These are phyloP conservation scores for Byasa hedistus DNA, from an alignment of 2,888 invertebrate species.

Conservation along the genomic window DNA sequence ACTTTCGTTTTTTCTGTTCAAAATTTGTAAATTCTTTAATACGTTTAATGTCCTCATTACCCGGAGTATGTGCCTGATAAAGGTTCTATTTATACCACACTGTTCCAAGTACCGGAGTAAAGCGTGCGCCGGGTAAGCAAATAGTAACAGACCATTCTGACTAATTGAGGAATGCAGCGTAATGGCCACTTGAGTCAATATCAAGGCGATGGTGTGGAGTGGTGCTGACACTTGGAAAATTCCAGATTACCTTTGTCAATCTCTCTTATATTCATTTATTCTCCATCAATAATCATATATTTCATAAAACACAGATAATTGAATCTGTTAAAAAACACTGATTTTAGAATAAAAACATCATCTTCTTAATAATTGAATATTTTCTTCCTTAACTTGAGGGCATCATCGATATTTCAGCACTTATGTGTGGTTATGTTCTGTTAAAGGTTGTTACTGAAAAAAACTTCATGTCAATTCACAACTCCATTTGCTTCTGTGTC, in stretches of 20 bases:
- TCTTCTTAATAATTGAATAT: too few species aligned
- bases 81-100: conserved; percentile 27
- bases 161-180: conserved; percentile 63
- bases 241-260: background rate
- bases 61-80: conserved; percentile 21
- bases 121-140: conserved; percentile 32
- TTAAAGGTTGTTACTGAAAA: too few species aligned
- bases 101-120: conserved; percentile 8
- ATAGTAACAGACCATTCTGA: conserved; percentile 47
- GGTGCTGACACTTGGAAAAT: conserved; percentile 11
- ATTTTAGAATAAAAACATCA: too few species aligned
- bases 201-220: conserved; percentile 33
- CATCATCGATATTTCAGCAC: too few species aligned
- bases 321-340: too few species aligned
- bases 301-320: background rate
- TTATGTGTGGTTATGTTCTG: too few species aligned
- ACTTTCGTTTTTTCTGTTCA: too few species aligned
- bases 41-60: conserved; percentile 19
- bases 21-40: background rate
- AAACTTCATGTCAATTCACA: background rate
- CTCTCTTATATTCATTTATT: background rate
- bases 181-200: conserved; percentile 62
- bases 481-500: conserved; percentile 31
- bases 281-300: background rate
- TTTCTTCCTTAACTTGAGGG: too few species aligned